Percentiles rank a stretch among this genome's conserved stretches.
phyloP scores from a whole-genome alignment of 2,797 vertebrate species.

The Gallirallus australis region DNA sequence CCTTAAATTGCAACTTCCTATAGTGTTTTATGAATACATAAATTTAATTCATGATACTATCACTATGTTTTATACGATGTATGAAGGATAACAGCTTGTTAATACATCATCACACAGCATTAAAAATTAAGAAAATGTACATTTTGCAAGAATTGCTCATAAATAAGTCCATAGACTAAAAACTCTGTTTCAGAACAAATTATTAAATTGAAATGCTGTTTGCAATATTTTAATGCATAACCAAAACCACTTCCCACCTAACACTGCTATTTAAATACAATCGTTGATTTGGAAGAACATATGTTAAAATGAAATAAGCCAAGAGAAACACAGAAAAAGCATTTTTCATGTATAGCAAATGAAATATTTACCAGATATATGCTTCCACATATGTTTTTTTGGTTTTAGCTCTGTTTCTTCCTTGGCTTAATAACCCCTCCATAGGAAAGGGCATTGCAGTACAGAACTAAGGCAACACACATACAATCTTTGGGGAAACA shows the following conservation, averaged over 20 bases:
- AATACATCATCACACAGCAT: neutral
- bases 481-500: neutral
- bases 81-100: neutral
- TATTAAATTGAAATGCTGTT: neutral
- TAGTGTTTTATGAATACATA: slow-evolving; percentile 83
- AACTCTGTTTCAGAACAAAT: neutral
- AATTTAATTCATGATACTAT: slow-evolving; percentile 70
- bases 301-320: neutral
- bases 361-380: neutral
- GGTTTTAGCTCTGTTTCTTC: neutral
- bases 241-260: neutral
- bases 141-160: neutral
- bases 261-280: neutral
- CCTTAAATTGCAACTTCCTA: slow-evolving; percentile 81
- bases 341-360: neutral
- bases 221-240: neutral
- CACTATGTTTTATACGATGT: neutral
- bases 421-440: neutral
- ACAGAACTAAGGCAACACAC: neutral
- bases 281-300: accelerated
- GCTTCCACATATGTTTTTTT: no score
- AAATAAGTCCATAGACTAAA: neutral
- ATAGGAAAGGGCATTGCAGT: neutral
- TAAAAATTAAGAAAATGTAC: neutral
- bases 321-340: neutral